Evolutionary conservation across 2,797 vertebrate genomes (phyloP).

Genomic region (Melanotaenia pygmaea): DNA sequence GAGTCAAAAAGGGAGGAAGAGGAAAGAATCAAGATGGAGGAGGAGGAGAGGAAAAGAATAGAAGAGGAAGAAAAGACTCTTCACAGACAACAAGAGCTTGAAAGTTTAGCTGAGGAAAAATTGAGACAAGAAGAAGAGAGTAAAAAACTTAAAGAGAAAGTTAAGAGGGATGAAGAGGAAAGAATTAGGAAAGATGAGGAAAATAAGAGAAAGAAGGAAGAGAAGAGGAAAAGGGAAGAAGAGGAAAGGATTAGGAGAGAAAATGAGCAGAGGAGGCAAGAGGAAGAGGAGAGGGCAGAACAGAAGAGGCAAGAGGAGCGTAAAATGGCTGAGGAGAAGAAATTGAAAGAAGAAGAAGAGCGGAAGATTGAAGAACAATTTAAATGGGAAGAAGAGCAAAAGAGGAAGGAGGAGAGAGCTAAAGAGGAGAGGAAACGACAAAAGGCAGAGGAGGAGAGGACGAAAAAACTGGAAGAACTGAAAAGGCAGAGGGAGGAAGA

Average conservation of each 20-base stretch:
- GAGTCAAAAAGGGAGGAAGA: conserved; percentile 34
- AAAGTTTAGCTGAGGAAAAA: conserved; percentile 7
- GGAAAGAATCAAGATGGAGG: conserved; percentile 20
- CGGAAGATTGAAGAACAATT: not conserved
- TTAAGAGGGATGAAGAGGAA: conserved; percentile 27
- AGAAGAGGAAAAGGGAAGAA: conserved; percentile 17
- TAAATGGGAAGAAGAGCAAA: conserved; percentile 11
- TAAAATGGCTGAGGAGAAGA: conserved; percentile 22
- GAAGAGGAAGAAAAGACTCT: conserved; percentile 5
- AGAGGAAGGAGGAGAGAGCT: not conserved
- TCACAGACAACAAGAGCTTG: not conserved
- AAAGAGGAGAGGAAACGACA: conserved; percentile 3
- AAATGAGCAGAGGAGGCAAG: conserved; percentile 11
- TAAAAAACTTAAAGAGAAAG: conserved; percentile 20
- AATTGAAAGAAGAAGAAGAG: conserved; percentile 7
- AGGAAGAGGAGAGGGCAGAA: conserved; percentile 16
- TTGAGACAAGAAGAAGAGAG: not conserved
- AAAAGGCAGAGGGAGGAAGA: not conserved
- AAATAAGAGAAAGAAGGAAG: conserved; percentile 17
- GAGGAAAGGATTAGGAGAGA: conserved; percentile 12
- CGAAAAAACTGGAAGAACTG: not conserved
- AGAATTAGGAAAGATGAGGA: conserved; percentile 13
- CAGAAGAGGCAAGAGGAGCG: conserved; percentile 8
- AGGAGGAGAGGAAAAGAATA: not conserved
- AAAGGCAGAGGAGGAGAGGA: not conserved